phyloP scores from a whole-genome alignment of 2,888 invertebrate genomes.

The Pharmacophagus antenor region DNA sequence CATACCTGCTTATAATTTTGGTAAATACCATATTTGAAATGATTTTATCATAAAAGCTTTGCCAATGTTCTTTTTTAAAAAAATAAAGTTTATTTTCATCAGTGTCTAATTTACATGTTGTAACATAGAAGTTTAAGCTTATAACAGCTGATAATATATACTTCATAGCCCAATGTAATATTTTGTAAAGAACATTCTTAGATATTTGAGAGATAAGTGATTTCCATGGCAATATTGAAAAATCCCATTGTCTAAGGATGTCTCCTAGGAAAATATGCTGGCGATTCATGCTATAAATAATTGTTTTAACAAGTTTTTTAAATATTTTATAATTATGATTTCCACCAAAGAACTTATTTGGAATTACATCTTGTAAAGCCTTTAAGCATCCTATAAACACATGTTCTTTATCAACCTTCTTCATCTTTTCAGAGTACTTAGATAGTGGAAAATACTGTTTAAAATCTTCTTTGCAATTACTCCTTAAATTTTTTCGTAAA shows the following conservation, averaged over 20 bases:
- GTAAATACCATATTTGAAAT: conserved; percentile 55
- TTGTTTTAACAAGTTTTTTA: conserved; percentile 46
- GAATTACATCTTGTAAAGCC: conserved; percentile 56
- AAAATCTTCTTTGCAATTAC: conserved; percentile 54
- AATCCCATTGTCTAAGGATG: conserved; percentile 56
- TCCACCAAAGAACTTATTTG: conserved; percentile 54
- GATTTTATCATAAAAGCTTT: conserved; percentile 67
- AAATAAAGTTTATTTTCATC: conserved; percentile 70
- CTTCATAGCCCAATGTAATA: conserved; percentile 57
- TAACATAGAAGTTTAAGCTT: conserved; percentile 67
- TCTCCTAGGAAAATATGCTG: conserved; percentile 54
- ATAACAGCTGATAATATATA: conserved; percentile 62
- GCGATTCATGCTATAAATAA: conserved; percentile 64
- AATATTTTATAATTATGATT: conserved; percentile 59
- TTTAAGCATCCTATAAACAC: conserved; percentile 50
- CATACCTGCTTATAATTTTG: conserved; percentile 53
- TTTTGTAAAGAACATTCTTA: conserved; percentile 42
- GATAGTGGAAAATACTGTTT: conserved; percentile 46
- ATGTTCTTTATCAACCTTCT: conserved; percentile 48
- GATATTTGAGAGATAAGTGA: conserved; percentile 32
- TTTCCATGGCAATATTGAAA: conserved; percentile 51
- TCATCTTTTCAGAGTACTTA: conserved; percentile 37
- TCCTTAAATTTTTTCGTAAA: conserved; percentile 50
- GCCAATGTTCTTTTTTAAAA: conserved; percentile 71
- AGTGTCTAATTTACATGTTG: conserved; percentile 63